A percentile compares a stretch with the other conserved stretches of the same genome.
These are phyloP conservation scores for Aix galericulata DNA, from an alignment of 2,113 vertebrate genomes.

Conservation along the genomic window DNA sequence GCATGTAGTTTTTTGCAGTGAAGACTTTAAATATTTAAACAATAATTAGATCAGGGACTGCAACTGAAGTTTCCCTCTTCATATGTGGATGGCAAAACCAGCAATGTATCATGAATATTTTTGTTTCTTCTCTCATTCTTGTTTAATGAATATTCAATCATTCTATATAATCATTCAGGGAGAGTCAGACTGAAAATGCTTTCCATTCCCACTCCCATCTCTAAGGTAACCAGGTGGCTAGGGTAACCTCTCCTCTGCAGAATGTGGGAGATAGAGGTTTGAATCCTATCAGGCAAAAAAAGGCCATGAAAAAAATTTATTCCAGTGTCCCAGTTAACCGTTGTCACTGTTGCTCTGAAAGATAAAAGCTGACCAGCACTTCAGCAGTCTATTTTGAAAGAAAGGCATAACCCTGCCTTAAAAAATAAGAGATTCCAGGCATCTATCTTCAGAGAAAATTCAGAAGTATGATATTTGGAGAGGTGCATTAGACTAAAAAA, in stretches of 20 bases:
- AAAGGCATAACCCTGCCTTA: neutral
- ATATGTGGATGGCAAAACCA: neutral
- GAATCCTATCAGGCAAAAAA: neutral
- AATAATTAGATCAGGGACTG: slow-evolving; percentile 19
- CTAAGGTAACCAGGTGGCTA: neutral
- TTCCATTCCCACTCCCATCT: neutral
- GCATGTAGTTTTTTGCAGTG: neutral
- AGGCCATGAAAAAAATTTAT: neutral
- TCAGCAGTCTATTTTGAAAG: neutral
- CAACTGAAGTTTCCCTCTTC: neutral
- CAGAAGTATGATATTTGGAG: neutral
- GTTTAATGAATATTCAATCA: slow-evolving; percentile 15
- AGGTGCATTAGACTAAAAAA: neutral
- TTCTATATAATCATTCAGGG: neutral
- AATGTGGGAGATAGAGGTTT: neutral
- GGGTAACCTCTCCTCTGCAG: neutral
- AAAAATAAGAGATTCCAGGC: neutral
- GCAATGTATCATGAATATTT: neutral
- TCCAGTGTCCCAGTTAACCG: neutral
- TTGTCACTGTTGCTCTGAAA: neutral
- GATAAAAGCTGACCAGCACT: neutral
- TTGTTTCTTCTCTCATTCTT: neutral
- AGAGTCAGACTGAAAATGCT: neutral
- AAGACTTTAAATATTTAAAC: slow-evolving; percentile 27
- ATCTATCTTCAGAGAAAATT: neutral